Base-by-base conservation (phyloP, 2,113 vertebrate species). In the Cichladusa arquata region DNA sequence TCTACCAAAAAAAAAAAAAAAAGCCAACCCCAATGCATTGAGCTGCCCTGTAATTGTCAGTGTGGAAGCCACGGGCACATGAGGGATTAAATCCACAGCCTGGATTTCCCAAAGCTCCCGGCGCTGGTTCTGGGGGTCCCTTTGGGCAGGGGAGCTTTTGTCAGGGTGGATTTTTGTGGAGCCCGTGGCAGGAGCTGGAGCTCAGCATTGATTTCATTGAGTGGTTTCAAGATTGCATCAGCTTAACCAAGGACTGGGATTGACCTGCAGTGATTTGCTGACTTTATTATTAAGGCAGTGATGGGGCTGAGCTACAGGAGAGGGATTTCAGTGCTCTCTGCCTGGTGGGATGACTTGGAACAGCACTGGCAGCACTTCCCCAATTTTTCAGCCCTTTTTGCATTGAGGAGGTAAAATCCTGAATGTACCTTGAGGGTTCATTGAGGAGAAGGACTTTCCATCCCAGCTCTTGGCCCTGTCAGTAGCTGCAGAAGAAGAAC, bases 401-500 rank as follows among this genome's bases (percentile, higher is more conserved):
- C 60, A 51, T 74, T 14, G 36, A 64, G 67, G 66, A 78, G 67
- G 34, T 92, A 34, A 92, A 93, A 81, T 81, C 47, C 40, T 60
- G 38, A 80, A 5, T 42, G 79, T 44, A 72, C 65, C 56, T 94
- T 70, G 72, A 48, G 45, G 47, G 36, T 73, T 62, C 19, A 9
- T 56, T 58, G 51, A 71, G 50, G 82, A 76, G 91, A 84, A 92
- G n/a, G 58, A 60, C n/a, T 95, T 86, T 57, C 47, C 81, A 56
- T 71, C 65, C 33, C 71, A 42, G 72, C 70, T 83, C 82, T 91
- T 70, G 82, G 93, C 94, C 93, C 44, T 54, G 60, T 78, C 92
- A 62, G 92, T 90, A 94, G 88, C 92, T 92, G 76, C 65, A 86
- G 82, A 86, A 85, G 91, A 87, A 70, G 94, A 95, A 65, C 29